Evolutionary conservation across 2,797 vertebrate species (phyloP), one percentile per base, ranked within the genome.

Genomic region (Hemibagrus guttatus): DNA sequence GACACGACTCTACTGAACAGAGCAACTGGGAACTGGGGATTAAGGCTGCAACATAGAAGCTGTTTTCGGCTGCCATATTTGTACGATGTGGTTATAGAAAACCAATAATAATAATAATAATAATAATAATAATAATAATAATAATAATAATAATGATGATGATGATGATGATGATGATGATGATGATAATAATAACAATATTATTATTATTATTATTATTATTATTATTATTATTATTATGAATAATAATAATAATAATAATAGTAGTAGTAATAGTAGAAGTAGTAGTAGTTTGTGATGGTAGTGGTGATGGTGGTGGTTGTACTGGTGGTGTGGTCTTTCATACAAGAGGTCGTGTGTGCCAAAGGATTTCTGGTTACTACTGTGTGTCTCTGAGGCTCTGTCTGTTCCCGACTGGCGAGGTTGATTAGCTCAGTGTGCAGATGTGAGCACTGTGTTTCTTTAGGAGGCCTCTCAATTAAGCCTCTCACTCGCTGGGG

Each of bases 381-480:
- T 46, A 46, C 28, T 88, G 79, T 83, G 59, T 64, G 52, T 42
- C 71, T 54, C 42, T n/a, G 84, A 75, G 54, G 42, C 63, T 42
- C 64, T 81, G 26, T 83, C 79, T 85, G 61, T 78, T 52, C 81
- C 69, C 52, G 59, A 63, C 64, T 88, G 63, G 71, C 84, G 81
- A 31, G 86, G 89, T 87, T 87, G 84, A 87, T 89, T 83, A 87
- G 76, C 87, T 69, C 84, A 84, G 81, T 89, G 83, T 87, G 87
- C 84, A 86, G 84, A 89, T 88, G 86, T 87, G 84, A 87, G 84
- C 74, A 81, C 87, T 82, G 87, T 69, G 84, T 86, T 84, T 81
- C 81, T 81, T 87, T 87, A 86, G 85, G 72, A 85, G 86, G 90
- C 58, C 74, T 84, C 90, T 89, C 87, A 83, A 84, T 88, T 89